Evolutionary conservation across 1,140 invertebrate genomes (phyloP), one percentile per base, ranked within the genome.

Genomic region (Yoshiicerus persimilis): DNA sequence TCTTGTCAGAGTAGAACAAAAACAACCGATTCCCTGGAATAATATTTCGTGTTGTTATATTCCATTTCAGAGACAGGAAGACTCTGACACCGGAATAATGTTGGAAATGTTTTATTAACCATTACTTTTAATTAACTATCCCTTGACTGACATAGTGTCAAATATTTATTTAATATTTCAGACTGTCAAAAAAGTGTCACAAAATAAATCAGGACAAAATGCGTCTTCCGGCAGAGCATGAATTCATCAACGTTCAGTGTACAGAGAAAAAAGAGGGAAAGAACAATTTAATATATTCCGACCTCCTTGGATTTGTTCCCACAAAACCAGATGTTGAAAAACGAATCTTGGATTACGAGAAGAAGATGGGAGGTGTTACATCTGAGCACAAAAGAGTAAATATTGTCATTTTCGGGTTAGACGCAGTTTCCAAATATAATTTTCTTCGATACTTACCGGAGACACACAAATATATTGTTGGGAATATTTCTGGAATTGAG

Each of bases 341-440:
- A 11, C 70, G 70, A 2, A 34, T 75, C 1, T 23, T 23, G 3
- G 25, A 64, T 8, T 34, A 75, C 20, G 70, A 34, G 13, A 70
- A 30, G 9, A 2, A 30, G 3, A 13, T 0, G 13, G 9, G n/a
- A 20, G 2, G 9, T 10, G 13, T 13, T 20, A 2, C 11, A 2
- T 6, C 27, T 4, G 16, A 32, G 9, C 25, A 75, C 30, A 75
- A 75, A 34, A 4, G 27, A 27, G 62, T 64, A 5, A 96, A 95
- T 89, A 93, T 98, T 0, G 93, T 98, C 34, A 93, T 98, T 13
- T 92, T 98, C n/a, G 97, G 97, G 0, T 93, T 98, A 16, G 97
- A 98, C 91, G 95, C 96, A 1, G 94, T 98, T 1, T 98, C 97
- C 0, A 94, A 96, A 70, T 93, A 97, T 70, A 97, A 98, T 92